Evolutionary conservation across 2,888 invertebrate genomes (phyloP).

Genomic region (Drosophila sordidapex): DNA sequence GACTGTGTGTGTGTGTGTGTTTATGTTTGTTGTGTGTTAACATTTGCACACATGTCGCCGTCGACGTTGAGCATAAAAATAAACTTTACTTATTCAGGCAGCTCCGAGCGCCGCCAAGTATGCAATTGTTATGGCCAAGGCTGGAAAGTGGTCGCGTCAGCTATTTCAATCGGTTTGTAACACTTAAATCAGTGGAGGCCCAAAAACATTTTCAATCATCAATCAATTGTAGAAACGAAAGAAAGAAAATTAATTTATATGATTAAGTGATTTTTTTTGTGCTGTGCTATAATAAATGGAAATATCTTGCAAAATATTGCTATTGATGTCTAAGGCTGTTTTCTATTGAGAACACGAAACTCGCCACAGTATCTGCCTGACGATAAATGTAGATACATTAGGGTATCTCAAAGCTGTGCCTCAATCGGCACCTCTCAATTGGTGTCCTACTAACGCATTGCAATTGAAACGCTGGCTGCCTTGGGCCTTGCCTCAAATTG

Average conservation of each 20-base stretch:
- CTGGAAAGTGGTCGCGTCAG: constrained; percentile 26
- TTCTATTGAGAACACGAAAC: neutral
- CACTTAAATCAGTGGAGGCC: neutral
- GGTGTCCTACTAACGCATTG: constrained; percentile 50
- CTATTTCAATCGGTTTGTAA: constrained; percentile 3
- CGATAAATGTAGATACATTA: neutral
- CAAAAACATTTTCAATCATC: constrained; percentile 18
- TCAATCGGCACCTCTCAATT: neutral
- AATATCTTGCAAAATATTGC: neutral
- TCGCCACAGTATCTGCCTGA: neutral
- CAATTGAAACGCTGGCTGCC: constrained; percentile 53
- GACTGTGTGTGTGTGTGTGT: constrained; percentile 18
- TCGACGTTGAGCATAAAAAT: constrained; percentile 71
- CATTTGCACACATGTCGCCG: constrained; percentile 71
- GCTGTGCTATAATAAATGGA: neutral
- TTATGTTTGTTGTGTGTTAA: constrained; percentile 57
- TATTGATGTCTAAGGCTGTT: neutral
- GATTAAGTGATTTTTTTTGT: constrained; percentile 4
- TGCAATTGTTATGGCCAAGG: constrained; percentile 65
- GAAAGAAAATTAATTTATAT: constrained; percentile 6
- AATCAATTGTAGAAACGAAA: constrained; percentile 17
- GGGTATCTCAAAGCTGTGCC: neutral
- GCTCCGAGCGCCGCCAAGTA: constrained; percentile 64
- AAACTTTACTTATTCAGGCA: constrained; percentile 68
- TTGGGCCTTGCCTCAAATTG: constrained; percentile 58